Base-by-base conservation (phyloP, 1,140 invertebrate species). In the Melanaphis sacchari region DNA sequence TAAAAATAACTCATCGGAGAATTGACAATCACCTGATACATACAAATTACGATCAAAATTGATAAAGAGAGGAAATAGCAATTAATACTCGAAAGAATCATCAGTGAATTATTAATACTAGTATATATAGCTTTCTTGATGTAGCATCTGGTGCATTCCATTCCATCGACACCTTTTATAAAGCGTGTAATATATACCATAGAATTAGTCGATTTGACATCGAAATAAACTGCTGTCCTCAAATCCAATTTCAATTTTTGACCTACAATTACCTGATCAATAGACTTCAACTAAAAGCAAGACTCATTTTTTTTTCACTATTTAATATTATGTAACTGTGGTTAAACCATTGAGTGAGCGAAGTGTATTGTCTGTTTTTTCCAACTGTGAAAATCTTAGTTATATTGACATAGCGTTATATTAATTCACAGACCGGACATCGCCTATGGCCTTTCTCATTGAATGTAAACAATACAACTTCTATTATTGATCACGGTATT, bases 201-300 rank as follows among this genome's bases (percentile, higher is more conserved):
- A 49, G n/a, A 43, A 88, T 49, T 88, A 88, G 26, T 49, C 43
- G 31, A 88, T 88, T 49, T 52, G 8, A 49, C 31, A 49, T 49
- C 41, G 36, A 88, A 59, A 59, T 40, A 7, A 90, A 54, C 52
- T 26, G n/a, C 22, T 59, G 36, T 90, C 38, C 88, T 6, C 22
- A 90, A 90, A 90, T 90, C n/a, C 52, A 90, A 90, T 59, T 59
- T 59, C 36, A 38, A 40, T 59, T 54, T 90, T 59, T 90, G 36
- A 38, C 88, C 88, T 90, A 59, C 88, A 46, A 90, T 90, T 59
- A 40, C 40, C 24, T 90, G 38, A 90, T 90, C 49, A 90, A 59
- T 90, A 89, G 31, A 89, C 7, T 52, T 52, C 11, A n/a, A 89
- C n/a, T 89, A 38, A 1, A 89, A 31, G 43, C 24, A 22, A 4